A percentile compares a stretch with the other conserved stretches of the same genome.
phyloP scores from a whole-genome alignment of 2,888 invertebrate genomes.

The Ophion ventricosus region DNA sequence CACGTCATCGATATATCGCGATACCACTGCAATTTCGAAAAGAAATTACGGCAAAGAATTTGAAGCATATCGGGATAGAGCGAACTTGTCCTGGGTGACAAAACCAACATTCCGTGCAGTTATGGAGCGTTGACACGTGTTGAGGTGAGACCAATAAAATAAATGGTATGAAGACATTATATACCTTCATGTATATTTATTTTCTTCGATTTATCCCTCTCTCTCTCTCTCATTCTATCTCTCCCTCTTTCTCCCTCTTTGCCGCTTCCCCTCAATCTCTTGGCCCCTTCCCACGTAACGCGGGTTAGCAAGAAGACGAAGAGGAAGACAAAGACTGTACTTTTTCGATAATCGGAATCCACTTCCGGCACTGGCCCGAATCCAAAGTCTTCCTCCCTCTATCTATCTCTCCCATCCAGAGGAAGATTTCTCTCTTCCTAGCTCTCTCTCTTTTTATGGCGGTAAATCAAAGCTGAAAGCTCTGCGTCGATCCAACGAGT shows the following conservation, averaged over 20 bases:
- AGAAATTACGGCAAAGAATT: slow-evolving; percentile 28
- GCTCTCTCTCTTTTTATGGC: slow-evolving; percentile 19
- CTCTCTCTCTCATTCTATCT: background rate
- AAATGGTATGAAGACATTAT: background rate
- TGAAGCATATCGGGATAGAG: background rate
- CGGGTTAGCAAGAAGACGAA: slow-evolving; percentile 10
- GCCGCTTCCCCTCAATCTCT: background rate
- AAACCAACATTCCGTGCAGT: background rate
- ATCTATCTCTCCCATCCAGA: slow-evolving; percentile 28
- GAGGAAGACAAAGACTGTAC: slow-evolving; percentile 35
- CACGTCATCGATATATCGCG: slow-evolving; percentile 20
- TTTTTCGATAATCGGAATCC: slow-evolving; percentile 67
- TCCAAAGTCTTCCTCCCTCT: slow-evolving; percentile 65
- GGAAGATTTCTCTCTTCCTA: background rate
- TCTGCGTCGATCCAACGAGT: background rate
- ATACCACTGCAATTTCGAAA: slow-evolving; percentile 21
- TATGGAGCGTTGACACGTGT: slow-evolving; percentile 39
- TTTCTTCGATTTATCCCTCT: background rate
- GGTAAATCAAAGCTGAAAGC: slow-evolving; percentile 57
- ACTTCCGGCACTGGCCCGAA: slow-evolving; percentile 67
- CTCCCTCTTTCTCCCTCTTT: background rate
- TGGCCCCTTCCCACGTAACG: slow-evolving; percentile 5
- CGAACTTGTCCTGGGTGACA: background rate
- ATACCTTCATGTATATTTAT: background rate
- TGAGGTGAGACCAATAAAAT: slow-evolving; percentile 16